Percentiles rank a stretch among this genome's conserved stretches.
Conservation (phyloP, 2,797 vertebrate genomes). For the Rhinella marina region DNA sequence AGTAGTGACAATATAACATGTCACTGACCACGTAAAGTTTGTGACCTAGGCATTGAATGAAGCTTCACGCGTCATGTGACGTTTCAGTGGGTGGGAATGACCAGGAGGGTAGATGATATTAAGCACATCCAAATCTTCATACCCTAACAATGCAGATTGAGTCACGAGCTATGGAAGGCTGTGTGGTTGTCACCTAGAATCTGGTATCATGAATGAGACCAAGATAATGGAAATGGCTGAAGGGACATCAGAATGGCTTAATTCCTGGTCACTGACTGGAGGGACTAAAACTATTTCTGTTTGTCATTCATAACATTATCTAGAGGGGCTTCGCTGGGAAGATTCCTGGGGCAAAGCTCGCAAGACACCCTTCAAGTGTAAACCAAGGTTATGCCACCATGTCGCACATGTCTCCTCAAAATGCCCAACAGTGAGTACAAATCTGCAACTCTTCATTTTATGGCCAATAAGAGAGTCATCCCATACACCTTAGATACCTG, state of each 20-base stretch:
- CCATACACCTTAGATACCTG: too few relatives aligned
- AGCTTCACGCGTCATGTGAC: too few relatives aligned
- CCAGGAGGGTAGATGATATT: too few relatives aligned
- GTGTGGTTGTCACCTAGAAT: not conserved
- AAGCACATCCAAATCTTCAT: too few relatives aligned
- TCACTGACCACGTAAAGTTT: too few relatives aligned
- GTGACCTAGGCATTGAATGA: too few relatives aligned
- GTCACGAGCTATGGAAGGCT: too few relatives aligned
- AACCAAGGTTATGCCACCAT: conserved; percentile 6
- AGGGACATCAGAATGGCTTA: too few relatives aligned
- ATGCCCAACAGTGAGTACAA: conserved; percentile 17
- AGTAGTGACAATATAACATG: too few relatives aligned
- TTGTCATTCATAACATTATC: not conserved
- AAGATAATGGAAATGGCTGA: too few relatives aligned
- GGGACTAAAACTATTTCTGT: not conserved
- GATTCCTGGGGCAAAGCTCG: not conserved
- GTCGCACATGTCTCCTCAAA: conserved; percentile 3
- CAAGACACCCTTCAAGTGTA: not conserved
- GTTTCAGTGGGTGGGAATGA: too few relatives aligned
- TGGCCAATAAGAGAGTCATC: not conserved
- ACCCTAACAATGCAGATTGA: too few relatives aligned
- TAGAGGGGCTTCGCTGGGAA: conserved; percentile 16
- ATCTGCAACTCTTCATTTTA: not conserved
- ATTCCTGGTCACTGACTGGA: not conserved
- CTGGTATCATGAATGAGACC: not conserved